Percentiles rank a stretch among this genome's conserved stretches.
These are phyloP conservation scores for Chaenogobius annularis DNA, from an alignment of 2,113 vertebrate genomes.

Conservation along the genomic window DNA sequence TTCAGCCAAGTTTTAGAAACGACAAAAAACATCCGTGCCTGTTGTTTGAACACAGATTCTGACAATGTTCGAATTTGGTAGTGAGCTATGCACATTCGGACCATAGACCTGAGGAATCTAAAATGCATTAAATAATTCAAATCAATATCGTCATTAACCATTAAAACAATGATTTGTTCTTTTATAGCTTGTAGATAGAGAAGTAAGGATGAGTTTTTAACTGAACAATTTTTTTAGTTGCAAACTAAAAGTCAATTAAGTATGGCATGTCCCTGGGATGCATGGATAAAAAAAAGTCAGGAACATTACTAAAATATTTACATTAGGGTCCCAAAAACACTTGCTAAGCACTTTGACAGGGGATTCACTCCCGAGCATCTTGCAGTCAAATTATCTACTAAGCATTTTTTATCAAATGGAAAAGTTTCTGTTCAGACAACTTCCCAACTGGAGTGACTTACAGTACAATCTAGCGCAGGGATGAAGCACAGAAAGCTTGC, in stretches of 20 bases:
- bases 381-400: conserved; percentile 49
- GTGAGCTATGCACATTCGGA: no score
- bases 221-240: conserved; percentile 5
- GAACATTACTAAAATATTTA: conserved; percentile 61
- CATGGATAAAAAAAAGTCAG: conserved; percentile 28
- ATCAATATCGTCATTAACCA: no score
- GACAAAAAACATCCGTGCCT: no score
- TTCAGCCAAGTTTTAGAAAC: no score
- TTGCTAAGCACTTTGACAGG: conserved; percentile 51
- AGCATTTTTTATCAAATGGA: conserved; percentile 59
- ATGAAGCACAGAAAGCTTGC: conserved; percentile 5
- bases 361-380: conserved; percentile 50
- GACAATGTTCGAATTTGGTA: no score
- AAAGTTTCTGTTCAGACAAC: conserved; percentile 48
- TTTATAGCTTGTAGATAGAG: not conserved
- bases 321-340: conserved; percentile 33
- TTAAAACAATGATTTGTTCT: not conserved
- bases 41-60: no score
- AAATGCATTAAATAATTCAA: not conserved
- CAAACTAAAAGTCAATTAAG: conserved; percentile 16
- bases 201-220: no score
- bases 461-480: conserved; percentile 11
- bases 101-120: no score
- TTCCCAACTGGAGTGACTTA: conserved; percentile 23
- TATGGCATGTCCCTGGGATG: conserved; percentile 23